phyloP scores from a whole-genome alignment of 1,140 invertebrate genomes.

The Artemia franciscana region DNA sequence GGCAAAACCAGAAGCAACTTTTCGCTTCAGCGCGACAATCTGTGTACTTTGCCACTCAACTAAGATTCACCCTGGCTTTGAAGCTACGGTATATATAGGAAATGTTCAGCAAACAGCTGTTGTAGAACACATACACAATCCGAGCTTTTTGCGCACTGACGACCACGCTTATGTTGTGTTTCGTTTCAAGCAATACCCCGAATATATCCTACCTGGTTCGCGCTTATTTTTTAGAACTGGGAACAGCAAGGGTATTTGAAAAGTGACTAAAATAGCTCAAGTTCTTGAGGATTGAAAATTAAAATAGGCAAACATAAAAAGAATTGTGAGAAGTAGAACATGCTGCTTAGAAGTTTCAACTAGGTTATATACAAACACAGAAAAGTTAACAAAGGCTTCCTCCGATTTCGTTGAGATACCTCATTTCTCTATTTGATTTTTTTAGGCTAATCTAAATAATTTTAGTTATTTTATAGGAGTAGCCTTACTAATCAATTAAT shows the following conservation, averaged over 20 bases:
- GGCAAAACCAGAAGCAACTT: conserved; percentile 24
- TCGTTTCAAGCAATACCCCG: conserved; percentile 64
- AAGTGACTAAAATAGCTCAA: conserved; percentile 63
- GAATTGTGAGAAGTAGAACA: too few species aligned
- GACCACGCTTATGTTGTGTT: conserved; percentile 67
- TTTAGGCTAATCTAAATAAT: too few species aligned
- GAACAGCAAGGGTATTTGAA: conserved; percentile 65
- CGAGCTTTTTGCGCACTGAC: conserved; percentile 38
- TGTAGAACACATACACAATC: conserved; percentile 39
- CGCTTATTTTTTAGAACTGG: conserved; percentile 69
- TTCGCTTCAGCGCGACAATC: conserved; percentile 54
- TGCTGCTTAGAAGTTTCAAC: too few species aligned
- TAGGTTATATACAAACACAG: too few species aligned
- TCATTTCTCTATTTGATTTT: too few species aligned
- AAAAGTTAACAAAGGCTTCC: too few species aligned
- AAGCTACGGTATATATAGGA: conserved; percentile 80
- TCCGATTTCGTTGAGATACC: too few species aligned
- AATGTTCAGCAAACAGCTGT: conserved; percentile 85
- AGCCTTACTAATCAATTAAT: too few species aligned
- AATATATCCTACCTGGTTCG: conserved; percentile 70
- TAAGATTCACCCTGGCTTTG: conserved; percentile 63
- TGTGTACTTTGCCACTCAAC: conserved; percentile 60
- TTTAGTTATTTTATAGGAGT: too few species aligned
- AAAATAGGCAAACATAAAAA: too few species aligned
- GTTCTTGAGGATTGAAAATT: conserved; percentile 13